A percentile compares a stretch with the other conserved stretches of the same genome.
phyloP scores from a whole-genome alignment of 2,888 invertebrate genomes.

The Mechanitis mazaeus region DNA sequence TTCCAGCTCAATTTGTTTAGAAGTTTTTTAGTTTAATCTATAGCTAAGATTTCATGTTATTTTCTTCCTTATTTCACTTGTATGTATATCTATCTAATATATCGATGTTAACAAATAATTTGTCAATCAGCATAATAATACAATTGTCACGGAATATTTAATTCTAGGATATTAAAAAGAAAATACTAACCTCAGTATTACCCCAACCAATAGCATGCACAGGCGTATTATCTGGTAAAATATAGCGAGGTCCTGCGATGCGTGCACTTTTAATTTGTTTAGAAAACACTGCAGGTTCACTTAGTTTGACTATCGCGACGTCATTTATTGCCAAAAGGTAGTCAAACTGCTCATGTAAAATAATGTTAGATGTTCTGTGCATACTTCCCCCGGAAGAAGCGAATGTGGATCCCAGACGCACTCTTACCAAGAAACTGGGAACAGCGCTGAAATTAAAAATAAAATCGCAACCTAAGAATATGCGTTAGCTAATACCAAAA shows the following conservation, averaged over 20 bases:
- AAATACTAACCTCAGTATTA: background rate
- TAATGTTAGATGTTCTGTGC: background rate
- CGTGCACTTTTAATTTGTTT: background rate
- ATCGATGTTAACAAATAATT: too few species aligned
- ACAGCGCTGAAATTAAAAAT: background rate
- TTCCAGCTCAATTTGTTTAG: too few species aligned
- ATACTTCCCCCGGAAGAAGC: background rate
- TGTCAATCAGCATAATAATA: too few species aligned
- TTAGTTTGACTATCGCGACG: background rate
- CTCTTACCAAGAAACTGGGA: background rate
- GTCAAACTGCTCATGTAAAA: background rate
- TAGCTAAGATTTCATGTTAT: too few species aligned
- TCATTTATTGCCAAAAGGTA: background rate
- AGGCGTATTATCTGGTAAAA: constrained; percentile 1
- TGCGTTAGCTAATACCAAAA: too few species aligned
- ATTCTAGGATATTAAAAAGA: background rate
- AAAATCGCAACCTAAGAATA: too few species aligned
- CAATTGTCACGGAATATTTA: background rate
- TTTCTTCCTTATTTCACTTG: too few species aligned
- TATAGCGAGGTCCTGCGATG: background rate
- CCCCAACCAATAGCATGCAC: background rate
- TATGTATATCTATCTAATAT: too few species aligned
- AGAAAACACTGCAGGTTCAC: background rate
- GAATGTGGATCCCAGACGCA: background rate
- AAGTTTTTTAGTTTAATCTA: too few species aligned